Conservation (phyloP, 2,888 invertebrate genomes). For the Sepioteuthis lessoniana region DNA sequence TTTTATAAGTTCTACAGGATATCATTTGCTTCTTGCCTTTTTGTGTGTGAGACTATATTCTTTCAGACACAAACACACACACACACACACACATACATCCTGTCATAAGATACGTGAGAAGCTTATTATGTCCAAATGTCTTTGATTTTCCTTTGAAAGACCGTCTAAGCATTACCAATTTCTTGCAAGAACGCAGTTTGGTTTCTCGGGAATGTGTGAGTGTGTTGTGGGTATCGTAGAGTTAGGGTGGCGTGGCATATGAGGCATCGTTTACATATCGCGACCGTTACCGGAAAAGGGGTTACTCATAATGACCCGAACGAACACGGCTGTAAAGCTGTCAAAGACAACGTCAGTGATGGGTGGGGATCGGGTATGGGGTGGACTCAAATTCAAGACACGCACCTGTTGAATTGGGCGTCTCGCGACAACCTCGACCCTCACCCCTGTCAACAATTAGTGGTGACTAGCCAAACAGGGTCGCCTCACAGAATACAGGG, state of each 20-base stretch:
- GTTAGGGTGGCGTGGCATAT: rapidly evolving
- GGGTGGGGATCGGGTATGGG: not conserved
- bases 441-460: not conserved
- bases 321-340: not conserved
- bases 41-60: too few relatives aligned
- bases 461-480: not conserved
- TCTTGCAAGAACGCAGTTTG: not conserved
- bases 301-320: not conserved
- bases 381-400: not conserved
- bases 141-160: not conserved
- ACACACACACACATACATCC: too few relatives aligned
- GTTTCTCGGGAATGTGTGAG: not conserved
- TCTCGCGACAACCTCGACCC: not conserved
- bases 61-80: too few relatives aligned
- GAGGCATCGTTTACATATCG: not conserved
- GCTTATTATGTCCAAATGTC: too few relatives aligned
- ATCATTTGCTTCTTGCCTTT: too few relatives aligned
- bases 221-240: not conserved
- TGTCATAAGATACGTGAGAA: too few relatives aligned
- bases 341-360: not conserved
- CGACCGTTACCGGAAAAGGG: slow-evolving; percentile 18
- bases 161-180: not conserved
- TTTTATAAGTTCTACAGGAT: too few relatives aligned
- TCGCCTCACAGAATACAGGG: not conserved
- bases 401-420: not conserved